phyloP scores from a whole-genome alignment of 2,888 invertebrate genomes.

The Hypena proboscidalis region DNA sequence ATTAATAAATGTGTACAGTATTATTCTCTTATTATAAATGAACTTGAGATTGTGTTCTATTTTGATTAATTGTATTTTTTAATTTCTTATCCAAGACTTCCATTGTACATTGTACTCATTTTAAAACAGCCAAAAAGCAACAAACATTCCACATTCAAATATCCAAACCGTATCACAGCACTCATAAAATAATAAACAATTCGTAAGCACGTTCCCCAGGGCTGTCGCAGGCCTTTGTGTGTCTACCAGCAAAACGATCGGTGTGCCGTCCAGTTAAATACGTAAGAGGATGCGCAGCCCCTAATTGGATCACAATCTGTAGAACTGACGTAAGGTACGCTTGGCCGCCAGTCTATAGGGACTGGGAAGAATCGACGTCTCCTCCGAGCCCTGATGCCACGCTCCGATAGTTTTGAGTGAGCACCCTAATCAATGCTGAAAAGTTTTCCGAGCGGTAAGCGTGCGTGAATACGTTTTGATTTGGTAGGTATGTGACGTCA shows the following conservation, averaged over 20 bases:
- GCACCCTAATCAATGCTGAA: constrained; percentile 44
- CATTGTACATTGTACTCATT: too few relatives aligned
- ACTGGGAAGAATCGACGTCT: constrained; percentile 54
- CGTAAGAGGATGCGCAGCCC: constrained; percentile 75
- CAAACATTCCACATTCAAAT: constrained; percentile 1
- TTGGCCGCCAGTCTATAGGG: constrained; percentile 56
- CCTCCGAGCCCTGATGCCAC: constrained; percentile 55
- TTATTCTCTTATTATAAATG: too few relatives aligned
- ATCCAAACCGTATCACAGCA: constrained; percentile 27
- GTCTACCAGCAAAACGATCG: constrained; percentile 55
- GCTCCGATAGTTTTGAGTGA: constrained; percentile 54
- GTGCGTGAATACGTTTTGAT: constrained; percentile 40
- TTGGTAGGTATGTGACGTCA: constrained; percentile 16
- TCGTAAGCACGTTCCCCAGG: constrained; percentile 37
- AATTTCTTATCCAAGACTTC: too few relatives aligned
- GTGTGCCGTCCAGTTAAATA: constrained; percentile 75
- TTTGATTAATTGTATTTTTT: too few relatives aligned
- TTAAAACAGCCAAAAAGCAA: too few relatives aligned
- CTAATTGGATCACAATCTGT: constrained; percentile 81
- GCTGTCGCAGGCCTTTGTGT: constrained; percentile 44
- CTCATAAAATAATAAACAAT: constrained; percentile 41
- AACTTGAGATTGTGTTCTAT: too few relatives aligned
- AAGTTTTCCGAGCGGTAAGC: constrained; percentile 43
- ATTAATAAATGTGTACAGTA: too few relatives aligned
- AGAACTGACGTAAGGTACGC: constrained; percentile 68